Evolutionary conservation across 2,113 vertebrate genomes (phyloP).

Genomic region (Fulmarus glacialis): DNA sequence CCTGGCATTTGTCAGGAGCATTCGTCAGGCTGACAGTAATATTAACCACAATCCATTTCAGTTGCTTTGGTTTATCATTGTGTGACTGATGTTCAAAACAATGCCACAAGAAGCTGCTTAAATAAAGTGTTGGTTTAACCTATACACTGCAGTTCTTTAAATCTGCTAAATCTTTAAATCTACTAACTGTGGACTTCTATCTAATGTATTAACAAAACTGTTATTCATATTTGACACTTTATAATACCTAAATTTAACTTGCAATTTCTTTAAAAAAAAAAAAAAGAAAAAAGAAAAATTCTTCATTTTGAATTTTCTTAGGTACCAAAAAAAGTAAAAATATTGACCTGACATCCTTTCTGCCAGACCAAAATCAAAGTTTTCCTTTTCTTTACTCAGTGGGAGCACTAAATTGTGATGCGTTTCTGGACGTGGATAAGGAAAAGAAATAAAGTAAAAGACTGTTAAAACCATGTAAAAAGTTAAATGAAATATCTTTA

Average conservation of each 20-base stretch:
- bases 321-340: neutral
- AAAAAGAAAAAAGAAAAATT: neutral
- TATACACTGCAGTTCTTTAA: slow-evolving; percentile 21
- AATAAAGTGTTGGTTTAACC: slow-evolving; percentile 71
- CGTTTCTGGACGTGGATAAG: neutral
- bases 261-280: neutral
- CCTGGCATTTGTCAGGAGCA: slow-evolving; percentile 68
- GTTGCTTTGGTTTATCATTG: slow-evolving; percentile 74
- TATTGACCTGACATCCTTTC: neutral
- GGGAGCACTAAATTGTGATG: neutral
- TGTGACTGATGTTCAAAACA: slow-evolving; percentile 75
- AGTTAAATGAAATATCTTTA: neutral
- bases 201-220: neutral
- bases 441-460: neutral
- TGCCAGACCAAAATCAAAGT: neutral
- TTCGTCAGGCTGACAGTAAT: slow-evolving; percentile 74
- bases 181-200: neutral
- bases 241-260: neutral
- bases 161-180: slow-evolving; percentile 27
- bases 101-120: slow-evolving; percentile 61
- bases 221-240: neutral
- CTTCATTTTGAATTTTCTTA: neutral
- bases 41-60: slow-evolving; percentile 77
- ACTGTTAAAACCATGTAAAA: neutral
- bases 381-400: neutral